Evolutionary conservation across 2,888 invertebrate genomes (phyloP), one percentile per base, ranked within the genome.

Genomic region (Hemicrepidius hirtus): DNA sequence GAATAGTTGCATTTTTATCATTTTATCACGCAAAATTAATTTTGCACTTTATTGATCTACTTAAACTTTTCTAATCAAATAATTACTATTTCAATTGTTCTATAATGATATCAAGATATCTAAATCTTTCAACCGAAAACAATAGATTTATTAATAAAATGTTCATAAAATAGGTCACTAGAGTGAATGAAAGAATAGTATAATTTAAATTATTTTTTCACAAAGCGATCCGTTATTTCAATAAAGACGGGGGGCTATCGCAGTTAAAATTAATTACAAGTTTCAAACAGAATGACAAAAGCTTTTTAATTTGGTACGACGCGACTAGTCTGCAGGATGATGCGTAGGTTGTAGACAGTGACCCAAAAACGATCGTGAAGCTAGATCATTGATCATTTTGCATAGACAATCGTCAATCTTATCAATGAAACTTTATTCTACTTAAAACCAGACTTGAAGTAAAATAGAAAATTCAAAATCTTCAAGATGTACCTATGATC

Each of bases 281-380:
- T 35, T 55, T 55, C 55, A 55, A 55, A 55, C 32, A 10, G 55
- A 55, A 55, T 55, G 55, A 55, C 55, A 55, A 55, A 55, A 35
- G 55, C 55, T 35, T 55, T 55, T 55, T 55, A 55, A 55, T 55
- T 55, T 35, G 16, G 49, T 32, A 16, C 55, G 55, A 32, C 32
- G n/a, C n/a, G 55, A 55, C 32, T 55, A 18, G 35, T 55, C 32
- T 32, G 32, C 55, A 12, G 55, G 55, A 35, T 35, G 28, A 55
- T 53, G 55, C 55, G 55, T 55, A 18, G 55, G 55, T 18, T 55
- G 32, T 9, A 55, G 55, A 55, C 55, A 55, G 32, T 55, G 55
- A 55, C 55, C 55, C 18, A 35, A 55, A 55, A 55, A 32, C 32
- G 32, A 9, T 5, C 55, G 16, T 13, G 0, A 12, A 9, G 50